Conservation (phyloP, 2,888 invertebrate genomes). For the Lasioglossum villosulum region DNA sequence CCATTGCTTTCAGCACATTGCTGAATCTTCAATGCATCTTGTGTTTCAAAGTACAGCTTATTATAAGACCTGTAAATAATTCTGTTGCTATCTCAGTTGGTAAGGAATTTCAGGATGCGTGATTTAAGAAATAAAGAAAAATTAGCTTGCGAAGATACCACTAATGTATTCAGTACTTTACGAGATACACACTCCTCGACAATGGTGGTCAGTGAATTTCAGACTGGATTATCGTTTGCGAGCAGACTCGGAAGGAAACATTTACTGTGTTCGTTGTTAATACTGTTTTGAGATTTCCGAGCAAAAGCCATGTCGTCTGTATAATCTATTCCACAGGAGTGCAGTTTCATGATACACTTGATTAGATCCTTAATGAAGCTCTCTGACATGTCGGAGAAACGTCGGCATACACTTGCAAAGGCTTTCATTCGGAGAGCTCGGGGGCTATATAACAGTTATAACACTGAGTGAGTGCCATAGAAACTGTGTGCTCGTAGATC, state of each 20-base stretch:
- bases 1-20: not conserved
- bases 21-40: no score
- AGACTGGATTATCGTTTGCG: not conserved
- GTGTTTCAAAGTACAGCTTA: no score
- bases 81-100: no score
- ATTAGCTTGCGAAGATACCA: no score
- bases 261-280: not conserved
- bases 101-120: no score
- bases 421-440: not conserved
- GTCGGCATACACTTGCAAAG: not conserved
- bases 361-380: slow-evolving; percentile 14
- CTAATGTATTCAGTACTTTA: not conserved
- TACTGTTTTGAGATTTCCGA: not conserved
- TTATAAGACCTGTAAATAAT: no score
- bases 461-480: not conserved
- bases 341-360: not conserved
- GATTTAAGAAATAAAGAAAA: no score
- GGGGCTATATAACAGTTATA: not conserved
- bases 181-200: not conserved
- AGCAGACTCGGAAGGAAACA: not conserved
- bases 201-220: not conserved
- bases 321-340: not conserved
- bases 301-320: not conserved
- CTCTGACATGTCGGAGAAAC: not conserved
- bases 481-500: not conserved